Evolutionary conservation across 2,888 invertebrate species (phyloP), one percentile per base, ranked within the genome.

Genomic region (Petrolisthes manimaculis): DNA sequence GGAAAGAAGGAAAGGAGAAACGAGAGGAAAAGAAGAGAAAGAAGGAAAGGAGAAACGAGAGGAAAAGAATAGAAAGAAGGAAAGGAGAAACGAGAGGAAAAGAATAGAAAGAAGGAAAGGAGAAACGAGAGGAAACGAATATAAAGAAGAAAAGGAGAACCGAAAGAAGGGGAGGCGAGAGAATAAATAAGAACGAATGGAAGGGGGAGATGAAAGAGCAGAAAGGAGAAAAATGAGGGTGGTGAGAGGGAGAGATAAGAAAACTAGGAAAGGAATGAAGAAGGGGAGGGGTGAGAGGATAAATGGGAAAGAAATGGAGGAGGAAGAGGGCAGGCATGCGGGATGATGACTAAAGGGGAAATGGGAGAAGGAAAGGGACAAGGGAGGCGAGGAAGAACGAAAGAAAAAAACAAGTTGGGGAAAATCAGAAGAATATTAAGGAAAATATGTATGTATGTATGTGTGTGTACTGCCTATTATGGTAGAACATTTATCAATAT

Each of bases 351-450:
- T 37, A 37, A 61, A 61, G 18, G 61, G 3, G 18, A 61, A 61
- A 18, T 9, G 61, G 61, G 61, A 61, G 18, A 61, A 61, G 12
- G 9, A 18, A 18, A 12, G 3, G 14, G 61, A n/a, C 5, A n/a
- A 74, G 74, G n/a, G 74, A 74, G 74, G 74, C n/a, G n/a, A n/a
- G 67, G n/a, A 67, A 67, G 67, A 67, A n/a, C 67, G n/a, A 14
- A 12, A 37, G 37, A 37, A 37, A 37, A 37, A 37, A 37, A 37
- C 37, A 37, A 37, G 37, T n/a, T 67, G 67, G n/a, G n/a, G 67
- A n/a, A 67, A 67, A 14, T 12, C 12, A n/a, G 67, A 3, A 67
- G 67, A 14, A 14, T 1, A 12, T n/a, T 67, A 3, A n/a, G 37
- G 37, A 37, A 37, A 37, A 2, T 37, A 2, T 37, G 37, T 37